These are phyloP conservation scores for Dermolepida albohirtum DNA, from an alignment of 2,888 invertebrate species.

Conservation along the genomic window DNA sequence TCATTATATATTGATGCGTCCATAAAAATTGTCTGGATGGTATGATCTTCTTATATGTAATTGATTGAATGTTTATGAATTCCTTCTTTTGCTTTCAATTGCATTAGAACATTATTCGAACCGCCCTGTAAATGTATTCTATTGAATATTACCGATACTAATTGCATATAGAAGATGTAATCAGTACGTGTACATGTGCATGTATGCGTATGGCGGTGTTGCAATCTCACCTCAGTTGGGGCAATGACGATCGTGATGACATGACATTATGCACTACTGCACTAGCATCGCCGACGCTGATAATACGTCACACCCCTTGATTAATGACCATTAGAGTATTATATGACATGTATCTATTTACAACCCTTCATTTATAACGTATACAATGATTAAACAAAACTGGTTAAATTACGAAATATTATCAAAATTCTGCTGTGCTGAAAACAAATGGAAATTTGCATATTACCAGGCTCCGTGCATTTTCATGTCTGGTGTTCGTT, in stretches of 20 bases:
- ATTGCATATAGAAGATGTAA: slow-evolving; percentile 50
- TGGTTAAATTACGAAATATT: slow-evolving; percentile 33
- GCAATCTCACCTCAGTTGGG: slow-evolving; percentile 49
- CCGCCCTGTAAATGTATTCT: slow-evolving; percentile 7
- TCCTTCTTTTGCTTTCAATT: too few relatives aligned
- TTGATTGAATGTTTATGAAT: too few relatives aligned
- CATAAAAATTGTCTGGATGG: too few relatives aligned
- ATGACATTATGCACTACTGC: slow-evolving; percentile 57
- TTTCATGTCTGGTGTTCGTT: slow-evolving; percentile 14
- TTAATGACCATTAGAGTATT: slow-evolving; percentile 58
- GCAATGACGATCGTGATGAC: slow-evolving; percentile 52
- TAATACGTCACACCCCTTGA: slow-evolving; percentile 60
- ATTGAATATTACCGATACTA: slow-evolving; percentile 50
- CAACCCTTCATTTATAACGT: slow-evolving; percentile 42
- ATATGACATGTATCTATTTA: slow-evolving; percentile 44
- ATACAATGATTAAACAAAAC: slow-evolving; percentile 44
- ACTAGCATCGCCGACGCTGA: slow-evolving; percentile 52
- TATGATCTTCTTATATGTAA: too few relatives aligned
- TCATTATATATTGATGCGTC: too few relatives aligned
- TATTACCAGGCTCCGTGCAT: slow-evolving; percentile 23
- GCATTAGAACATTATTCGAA: too few relatives aligned
- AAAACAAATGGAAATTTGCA: slow-evolving; percentile 32
- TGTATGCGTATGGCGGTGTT: slow-evolving; percentile 38
- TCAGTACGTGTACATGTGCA: slow-evolving; percentile 47
- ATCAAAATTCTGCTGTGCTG: slow-evolving; percentile 15